Evolutionary conservation across 2,888 invertebrate genomes (phyloP).

Genomic region (Aphodius sticticus): DNA sequence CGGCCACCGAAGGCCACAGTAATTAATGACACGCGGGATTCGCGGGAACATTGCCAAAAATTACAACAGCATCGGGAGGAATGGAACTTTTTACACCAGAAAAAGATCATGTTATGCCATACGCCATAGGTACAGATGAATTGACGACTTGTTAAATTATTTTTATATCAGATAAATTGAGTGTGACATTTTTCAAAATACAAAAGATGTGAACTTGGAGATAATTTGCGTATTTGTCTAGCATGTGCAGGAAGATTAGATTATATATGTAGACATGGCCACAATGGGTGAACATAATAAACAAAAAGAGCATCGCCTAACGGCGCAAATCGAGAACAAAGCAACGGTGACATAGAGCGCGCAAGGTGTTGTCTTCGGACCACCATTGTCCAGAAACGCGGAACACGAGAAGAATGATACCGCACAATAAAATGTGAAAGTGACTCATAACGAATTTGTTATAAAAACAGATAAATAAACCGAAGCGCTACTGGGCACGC

Average conservation of each 20-base stretch:
- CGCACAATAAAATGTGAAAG: not conserved
- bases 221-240: too few relatives aligned
- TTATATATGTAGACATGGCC: not conserved
- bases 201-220: too few relatives aligned
- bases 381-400: not conserved
- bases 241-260: not conserved
- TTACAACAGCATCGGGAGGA: not conserved
- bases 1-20: not conserved
- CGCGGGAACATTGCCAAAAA: not conserved
- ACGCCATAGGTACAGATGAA: too few relatives aligned
- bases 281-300: not conserved
- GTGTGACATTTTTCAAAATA: too few relatives aligned
- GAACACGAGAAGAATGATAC: not conserved
- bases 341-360: not conserved
- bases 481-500: not conserved
- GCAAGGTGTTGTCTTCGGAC: not conserved
- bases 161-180: too few relatives aligned
- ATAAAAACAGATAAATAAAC: conserved; percentile 10
- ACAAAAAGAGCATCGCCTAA: not conserved
- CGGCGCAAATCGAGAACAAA: not conserved
- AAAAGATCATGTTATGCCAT: too few relatives aligned
- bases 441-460: conserved; percentile 5
- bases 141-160: too few relatives aligned
- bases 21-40: not conserved
- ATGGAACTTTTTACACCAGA: too few relatives aligned